Conservation (phyloP, 2,888 invertebrate genomes). For the Geophilus truncorum region DNA sequence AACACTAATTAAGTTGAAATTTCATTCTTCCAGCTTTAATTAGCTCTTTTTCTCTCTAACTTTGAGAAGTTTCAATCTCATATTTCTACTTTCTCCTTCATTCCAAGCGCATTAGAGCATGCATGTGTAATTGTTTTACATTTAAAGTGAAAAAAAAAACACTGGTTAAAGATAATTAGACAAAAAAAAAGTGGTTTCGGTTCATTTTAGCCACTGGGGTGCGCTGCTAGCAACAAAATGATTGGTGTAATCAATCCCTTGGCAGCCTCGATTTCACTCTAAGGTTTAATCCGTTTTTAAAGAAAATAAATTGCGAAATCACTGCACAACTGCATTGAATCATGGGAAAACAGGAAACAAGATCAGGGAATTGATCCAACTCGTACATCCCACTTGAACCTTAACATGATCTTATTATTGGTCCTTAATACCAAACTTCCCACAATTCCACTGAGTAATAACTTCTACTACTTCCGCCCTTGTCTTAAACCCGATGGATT, state of each 20-base stretch:
- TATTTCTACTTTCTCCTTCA: neutral
- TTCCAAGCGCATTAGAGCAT: neutral
- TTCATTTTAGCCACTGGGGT: neutral
- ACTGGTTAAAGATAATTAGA: neutral
- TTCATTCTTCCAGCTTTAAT: no score
- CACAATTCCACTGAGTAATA: no score
- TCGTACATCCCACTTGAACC: neutral
- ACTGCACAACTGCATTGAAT: neutral
- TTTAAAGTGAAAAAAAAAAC: neutral
- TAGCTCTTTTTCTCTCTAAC: no score
- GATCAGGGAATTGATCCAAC: neutral
- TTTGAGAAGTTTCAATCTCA: no score
- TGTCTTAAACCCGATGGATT: neutral
- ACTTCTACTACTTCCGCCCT: neutral
- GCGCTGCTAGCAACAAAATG: no score
- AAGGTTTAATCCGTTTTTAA: no score
- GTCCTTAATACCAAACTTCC: neutral
- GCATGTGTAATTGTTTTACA: neutral
- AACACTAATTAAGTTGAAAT: no score
- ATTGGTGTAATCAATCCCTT: neutral
- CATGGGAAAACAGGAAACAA: neutral
- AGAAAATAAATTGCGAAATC: no score
- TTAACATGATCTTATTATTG: neutral
- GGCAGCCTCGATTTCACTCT: no score
- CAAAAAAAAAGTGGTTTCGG: neutral